Evolutionary conservation across 2,888 invertebrate genomes (phyloP).

Genomic region (Epirrhoe alternata): DNA sequence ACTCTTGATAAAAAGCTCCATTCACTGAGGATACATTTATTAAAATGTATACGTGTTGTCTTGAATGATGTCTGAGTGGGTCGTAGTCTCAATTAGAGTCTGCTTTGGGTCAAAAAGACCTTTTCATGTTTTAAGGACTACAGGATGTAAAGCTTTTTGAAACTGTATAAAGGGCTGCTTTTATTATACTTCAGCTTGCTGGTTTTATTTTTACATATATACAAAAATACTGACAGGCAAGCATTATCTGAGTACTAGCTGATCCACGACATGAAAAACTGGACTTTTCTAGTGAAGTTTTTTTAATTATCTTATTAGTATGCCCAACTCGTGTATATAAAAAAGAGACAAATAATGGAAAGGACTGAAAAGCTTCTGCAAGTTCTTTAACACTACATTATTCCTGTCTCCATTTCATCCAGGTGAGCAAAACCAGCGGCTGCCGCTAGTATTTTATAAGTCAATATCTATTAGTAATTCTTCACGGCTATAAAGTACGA

Average conservation of each 20-base stretch:
- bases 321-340: too few relatives aligned
- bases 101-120: slow-evolving; percentile 51
- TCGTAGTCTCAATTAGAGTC: slow-evolving; percentile 50
- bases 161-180: slow-evolving; percentile 4
- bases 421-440: too few relatives aligned
- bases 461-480: slow-evolving; percentile 42
- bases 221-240: neutral
- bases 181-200: neutral
- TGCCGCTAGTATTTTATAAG: slow-evolving; percentile 15
- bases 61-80: slow-evolving; percentile 79
- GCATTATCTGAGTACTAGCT: neutral
- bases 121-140: slow-evolving; percentile 48
- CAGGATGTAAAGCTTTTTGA: slow-evolving; percentile 13
- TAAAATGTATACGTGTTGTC: slow-evolving; percentile 76
- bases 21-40: slow-evolving; percentile 83
- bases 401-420: too few relatives aligned
- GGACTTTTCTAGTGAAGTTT: too few relatives aligned
- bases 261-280: too few relatives aligned
- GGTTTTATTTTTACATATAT: neutral
- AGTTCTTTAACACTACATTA: too few relatives aligned
- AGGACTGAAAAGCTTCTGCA: too few relatives aligned
- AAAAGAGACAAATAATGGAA: too few relatives aligned
- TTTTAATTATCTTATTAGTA: too few relatives aligned
- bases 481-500: slow-evolving; percentile 49
- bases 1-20: slow-evolving; percentile 75